Conservation (phyloP, 1,140 invertebrate genomes). For the Proales similis region DNA sequence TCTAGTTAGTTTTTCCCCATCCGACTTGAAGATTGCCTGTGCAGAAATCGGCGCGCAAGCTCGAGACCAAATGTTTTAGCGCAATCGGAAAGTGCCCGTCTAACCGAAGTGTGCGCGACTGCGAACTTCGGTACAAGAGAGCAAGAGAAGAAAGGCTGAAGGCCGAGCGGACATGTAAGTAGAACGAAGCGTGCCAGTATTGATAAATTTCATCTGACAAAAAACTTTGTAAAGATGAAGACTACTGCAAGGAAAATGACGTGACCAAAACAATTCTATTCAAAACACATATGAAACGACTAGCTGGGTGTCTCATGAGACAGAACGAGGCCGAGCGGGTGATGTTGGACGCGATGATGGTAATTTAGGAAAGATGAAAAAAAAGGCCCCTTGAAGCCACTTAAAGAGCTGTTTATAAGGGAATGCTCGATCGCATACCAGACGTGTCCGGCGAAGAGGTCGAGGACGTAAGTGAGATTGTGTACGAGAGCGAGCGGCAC, state of each 20-base stretch:
- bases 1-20: too few species aligned
- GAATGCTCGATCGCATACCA: slow-evolving; percentile 20
- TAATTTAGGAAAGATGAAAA: not conserved
- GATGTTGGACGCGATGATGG: slow-evolving; percentile 17
- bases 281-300: slow-evolving; percentile 11
- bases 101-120: slow-evolving; percentile 14
- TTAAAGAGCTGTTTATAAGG: not conserved
- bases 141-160: slow-evolving; percentile 18
- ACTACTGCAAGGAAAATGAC: slow-evolving; percentile 10
- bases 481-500: slow-evolving; percentile 7
- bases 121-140: slow-evolving; percentile 11
- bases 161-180: slow-evolving; percentile 21
- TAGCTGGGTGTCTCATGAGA: slow-evolving; percentile 10
- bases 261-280: slow-evolving; percentile 19
- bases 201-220: not conserved
- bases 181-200: not conserved
- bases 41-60: not conserved
- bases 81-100: slow-evolving; percentile 23
- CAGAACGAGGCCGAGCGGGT: slow-evolving; percentile 32
- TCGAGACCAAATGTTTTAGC: slow-evolving; percentile 7
- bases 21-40: too few species aligned
- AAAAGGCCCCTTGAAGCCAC: not conserved
- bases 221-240: slow-evolving; percentile 30
- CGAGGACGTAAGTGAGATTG: slow-evolving; percentile 28
- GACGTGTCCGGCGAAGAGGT: slow-evolving; percentile 28